Conservation (phyloP, 2,888 invertebrate genomes). For the Blastobasis lacticolella region DNA sequence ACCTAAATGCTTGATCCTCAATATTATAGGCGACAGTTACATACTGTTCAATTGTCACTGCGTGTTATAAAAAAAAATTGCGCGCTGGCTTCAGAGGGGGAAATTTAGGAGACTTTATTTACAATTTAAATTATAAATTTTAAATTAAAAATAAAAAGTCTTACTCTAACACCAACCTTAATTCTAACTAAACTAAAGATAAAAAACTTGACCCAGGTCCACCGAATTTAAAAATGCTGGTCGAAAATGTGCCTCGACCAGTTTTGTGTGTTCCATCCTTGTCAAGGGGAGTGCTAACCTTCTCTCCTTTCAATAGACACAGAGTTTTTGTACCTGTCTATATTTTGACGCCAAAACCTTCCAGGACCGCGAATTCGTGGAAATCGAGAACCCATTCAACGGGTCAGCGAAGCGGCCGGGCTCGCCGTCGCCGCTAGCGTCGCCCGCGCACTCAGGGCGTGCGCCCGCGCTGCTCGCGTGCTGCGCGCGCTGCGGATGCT, state of each 20-base stretch:
- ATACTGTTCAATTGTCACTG: too few relatives aligned
- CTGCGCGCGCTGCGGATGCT: conserved; percentile 90
- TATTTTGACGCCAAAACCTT: conserved; percentile 8
- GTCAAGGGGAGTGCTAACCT: conserved; percentile 97
- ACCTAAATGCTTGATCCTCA: too few relatives aligned
- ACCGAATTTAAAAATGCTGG: conserved; percentile 44
- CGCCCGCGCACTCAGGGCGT: conserved; percentile 89
- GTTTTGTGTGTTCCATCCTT: conserved; percentile 83
- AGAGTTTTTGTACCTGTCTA: too few relatives aligned
- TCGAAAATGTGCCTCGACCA: conserved; percentile 43
- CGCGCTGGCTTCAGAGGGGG: too few relatives aligned
- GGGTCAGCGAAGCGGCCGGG: conserved; percentile 94
- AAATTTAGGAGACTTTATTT: too few relatives aligned
- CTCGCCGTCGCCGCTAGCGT: conserved; percentile 89
- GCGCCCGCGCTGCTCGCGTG: conserved; percentile 85
- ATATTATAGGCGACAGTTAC: too few relatives aligned
- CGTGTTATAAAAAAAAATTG: too few relatives aligned
- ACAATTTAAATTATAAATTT: too few relatives aligned
- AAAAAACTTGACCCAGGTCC: too few relatives aligned
- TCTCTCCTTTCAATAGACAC: conserved; percentile 99
- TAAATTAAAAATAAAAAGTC: too few relatives aligned
- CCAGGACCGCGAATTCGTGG: conserved; percentile 97
- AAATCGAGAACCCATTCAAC: conserved; percentile 95
- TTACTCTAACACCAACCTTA: too few relatives aligned
- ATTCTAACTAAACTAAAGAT: too few relatives aligned